Base-by-base conservation (phyloP, 1,140 invertebrate genomes). In the Drosophila bocqueti region DNA sequence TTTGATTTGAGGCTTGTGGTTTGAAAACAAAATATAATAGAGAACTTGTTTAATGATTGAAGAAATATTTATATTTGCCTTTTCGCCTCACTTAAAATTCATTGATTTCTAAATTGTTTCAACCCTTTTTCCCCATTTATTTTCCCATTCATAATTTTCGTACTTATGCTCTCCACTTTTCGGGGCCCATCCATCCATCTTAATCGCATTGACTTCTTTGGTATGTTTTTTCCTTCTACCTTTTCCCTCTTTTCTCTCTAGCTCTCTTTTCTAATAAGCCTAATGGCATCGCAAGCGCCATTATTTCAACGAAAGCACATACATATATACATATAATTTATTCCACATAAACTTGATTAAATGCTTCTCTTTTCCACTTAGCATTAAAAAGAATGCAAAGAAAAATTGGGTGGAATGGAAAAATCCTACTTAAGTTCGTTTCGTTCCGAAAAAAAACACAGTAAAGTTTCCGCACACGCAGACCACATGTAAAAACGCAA, bases 301-400 rank as follows among this genome's bases (percentile, higher is more conserved):
- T 78, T 71, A 59, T 72, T 63, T 69, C 46, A 40, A 45, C 18
- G 43, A 60, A 43, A 31, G 38, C 46, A 26, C 42, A 26, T 26
- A 26, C 4, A 26, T 45, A 16, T 29, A 59, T 34, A 59, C 47
- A 64, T 68, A 62, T 50, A 72, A 76, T 87, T 80, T 83, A 83
- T 87, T 79, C 64, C 64, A 65, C 76, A 83, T 80, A 83, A 83
- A 86, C 80, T 86, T 86, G 83, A 89, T 87, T 87, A 87, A 87
- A 87, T 81, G 81, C 64, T 68, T 54, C 43, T 36, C 68, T 52
- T 42, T 75, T 26, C 26, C 43, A 52, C 26, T 76, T 87, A 83
- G 76, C 79, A 83, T 74, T 65, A 43, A 61, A 85, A 60, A 45
- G 24, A 40, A 43, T 16, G 18, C 29, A 36, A 36, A 38, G 18